A percentile compares a stretch with the other conserved stretches of the same genome.
These are phyloP conservation scores for Stictonetta naevosa DNA, from an alignment of 2,113 vertebrate species.

Conservation along the genomic window DNA sequence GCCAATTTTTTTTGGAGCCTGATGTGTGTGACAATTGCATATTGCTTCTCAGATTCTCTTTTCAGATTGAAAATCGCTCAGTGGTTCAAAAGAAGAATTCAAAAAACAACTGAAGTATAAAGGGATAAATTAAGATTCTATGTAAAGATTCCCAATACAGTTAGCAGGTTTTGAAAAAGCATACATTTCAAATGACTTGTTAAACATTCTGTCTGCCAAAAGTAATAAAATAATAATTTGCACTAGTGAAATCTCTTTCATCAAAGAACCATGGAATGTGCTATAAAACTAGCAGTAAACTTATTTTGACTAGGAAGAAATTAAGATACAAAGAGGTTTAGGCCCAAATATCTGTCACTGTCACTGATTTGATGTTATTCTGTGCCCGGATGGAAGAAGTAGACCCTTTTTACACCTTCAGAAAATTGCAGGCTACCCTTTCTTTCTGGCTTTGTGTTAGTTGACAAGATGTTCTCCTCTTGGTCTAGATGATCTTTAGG, in stretches of 20 bases:
- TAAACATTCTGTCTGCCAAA: constrained; percentile 53
- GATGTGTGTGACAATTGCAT: constrained; percentile 46
- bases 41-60: constrained; percentile 39
- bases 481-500: background rate
- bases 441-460: background rate
- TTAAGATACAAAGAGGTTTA: background rate
- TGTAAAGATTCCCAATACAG: constrained; percentile 50
- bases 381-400: background rate
- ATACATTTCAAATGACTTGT: constrained; percentile 56
- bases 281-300: background rate
- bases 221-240: constrained; percentile 61
- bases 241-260: constrained; percentile 16
- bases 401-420: background rate
- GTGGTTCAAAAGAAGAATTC: constrained; percentile 53
- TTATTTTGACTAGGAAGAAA: constrained; percentile 24
- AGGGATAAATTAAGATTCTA: constrained; percentile 64
- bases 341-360: background rate
- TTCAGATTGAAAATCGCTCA: constrained; percentile 42
- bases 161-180: constrained; percentile 28
- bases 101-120: constrained; percentile 58
- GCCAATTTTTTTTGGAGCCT: constrained; percentile 6
- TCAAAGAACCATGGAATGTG: background rate
- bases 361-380: background rate
- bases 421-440: background rate
- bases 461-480: background rate